Evolutionary conservation across 2,797 vertebrate genomes (phyloP).

Genomic region (Rhinella marina): DNA sequence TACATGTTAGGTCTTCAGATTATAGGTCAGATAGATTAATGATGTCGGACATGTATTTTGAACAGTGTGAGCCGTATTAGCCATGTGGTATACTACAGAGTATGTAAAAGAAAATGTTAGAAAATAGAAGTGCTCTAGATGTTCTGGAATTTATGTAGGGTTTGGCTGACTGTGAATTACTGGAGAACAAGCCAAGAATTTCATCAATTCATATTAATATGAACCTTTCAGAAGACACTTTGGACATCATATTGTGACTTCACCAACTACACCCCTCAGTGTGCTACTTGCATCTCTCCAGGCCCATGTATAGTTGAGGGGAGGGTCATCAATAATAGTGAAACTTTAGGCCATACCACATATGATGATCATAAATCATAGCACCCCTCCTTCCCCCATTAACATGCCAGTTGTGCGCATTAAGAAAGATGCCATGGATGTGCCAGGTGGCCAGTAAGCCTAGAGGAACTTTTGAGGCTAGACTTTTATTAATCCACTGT

Average conservation of each 20-base stretch:
- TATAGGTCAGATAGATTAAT: conserved; percentile 80
- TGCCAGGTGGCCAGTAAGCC: too few relatives aligned
- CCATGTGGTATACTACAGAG: conserved; percentile 75
- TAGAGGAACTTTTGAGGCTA: too few relatives aligned
- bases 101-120: conserved; percentile 74
- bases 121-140: neutral
- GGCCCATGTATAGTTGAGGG: too few relatives aligned
- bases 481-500: too few relatives aligned
- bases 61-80: conserved; percentile 73
- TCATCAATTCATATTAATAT: neutral
- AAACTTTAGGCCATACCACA: too few relatives aligned
- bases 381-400: too few relatives aligned
- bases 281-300: too few relatives aligned
- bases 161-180: neutral
- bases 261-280: neutral
- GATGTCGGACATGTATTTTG: conserved; percentile 77
- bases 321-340: too few relatives aligned
- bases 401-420: too few relatives aligned
- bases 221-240: neutral
- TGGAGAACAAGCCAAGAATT: neutral
- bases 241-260: neutral
- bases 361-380: too few relatives aligned
- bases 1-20: conserved; percentile 75
- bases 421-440: too few relatives aligned
- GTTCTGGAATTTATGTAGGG: neutral